These are phyloP conservation scores for Brenthis daphne DNA, from an alignment of 2,888 invertebrate genomes.

Conservation along the genomic window DNA sequence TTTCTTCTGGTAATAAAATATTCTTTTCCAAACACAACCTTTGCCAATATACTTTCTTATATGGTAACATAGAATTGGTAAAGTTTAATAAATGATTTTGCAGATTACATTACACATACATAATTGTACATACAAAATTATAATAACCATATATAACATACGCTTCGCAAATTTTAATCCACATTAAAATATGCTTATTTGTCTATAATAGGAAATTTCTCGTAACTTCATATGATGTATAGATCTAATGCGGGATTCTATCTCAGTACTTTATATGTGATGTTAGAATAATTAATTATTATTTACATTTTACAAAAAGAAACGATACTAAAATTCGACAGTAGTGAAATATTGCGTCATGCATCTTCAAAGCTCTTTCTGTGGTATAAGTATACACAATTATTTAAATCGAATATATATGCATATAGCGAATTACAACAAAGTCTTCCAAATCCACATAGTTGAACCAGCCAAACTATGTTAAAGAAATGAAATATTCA, in stretches of 20 bases:
- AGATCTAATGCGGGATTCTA: no score
- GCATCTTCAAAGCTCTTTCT: background rate
- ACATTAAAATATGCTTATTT: no score
- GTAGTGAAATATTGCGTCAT: background rate
- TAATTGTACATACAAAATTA: background rate
- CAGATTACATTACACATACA: background rate
- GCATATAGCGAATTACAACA: background rate
- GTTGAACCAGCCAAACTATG: constrained; percentile 3
- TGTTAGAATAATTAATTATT: no score
- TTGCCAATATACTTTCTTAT: constrained; percentile 28
- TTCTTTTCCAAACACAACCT: constrained; percentile 34
- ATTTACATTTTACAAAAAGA: no score
- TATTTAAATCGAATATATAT: background rate
- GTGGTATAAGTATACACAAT: background rate
- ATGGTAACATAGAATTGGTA: constrained; percentile 37
- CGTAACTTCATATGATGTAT: no score
- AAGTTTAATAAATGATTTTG: constrained; percentile 2
- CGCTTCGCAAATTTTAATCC: no score
- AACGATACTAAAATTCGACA: no score
- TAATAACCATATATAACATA: background rate
- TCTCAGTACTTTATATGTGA: no score
- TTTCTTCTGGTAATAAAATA: constrained; percentile 12
- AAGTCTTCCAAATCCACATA: background rate
- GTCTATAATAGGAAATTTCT: no score
- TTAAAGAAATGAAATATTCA: background rate